Conservation (phyloP, 2,797 vertebrate genomes). For the Chloroceryle inda region DNA sequence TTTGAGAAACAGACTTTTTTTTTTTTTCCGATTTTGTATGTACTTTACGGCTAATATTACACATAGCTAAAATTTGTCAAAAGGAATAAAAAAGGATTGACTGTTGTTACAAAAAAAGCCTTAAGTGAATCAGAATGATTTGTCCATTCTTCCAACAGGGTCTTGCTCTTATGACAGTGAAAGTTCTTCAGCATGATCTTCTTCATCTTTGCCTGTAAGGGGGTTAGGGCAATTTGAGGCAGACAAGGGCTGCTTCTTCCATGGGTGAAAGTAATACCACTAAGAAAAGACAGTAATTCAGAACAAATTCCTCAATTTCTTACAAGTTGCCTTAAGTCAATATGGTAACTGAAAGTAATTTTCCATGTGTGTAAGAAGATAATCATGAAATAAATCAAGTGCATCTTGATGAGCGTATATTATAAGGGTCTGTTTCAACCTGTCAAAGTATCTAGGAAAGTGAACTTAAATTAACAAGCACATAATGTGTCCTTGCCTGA, state of each 20-base stretch:
- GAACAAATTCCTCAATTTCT: background rate
- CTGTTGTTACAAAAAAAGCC: background rate
- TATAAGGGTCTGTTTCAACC: background rate
- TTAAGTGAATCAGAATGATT: background rate
- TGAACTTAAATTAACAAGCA: background rate
- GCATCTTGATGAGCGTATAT: background rate
- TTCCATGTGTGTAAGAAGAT: background rate
- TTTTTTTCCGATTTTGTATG: background rate
- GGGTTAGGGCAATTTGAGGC: background rate
- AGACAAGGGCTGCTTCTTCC: background rate
- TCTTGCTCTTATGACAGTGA: background rate
- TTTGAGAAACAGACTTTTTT: background rate
- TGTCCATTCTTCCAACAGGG: background rate
- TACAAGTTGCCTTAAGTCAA: background rate
- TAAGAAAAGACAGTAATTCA: background rate
- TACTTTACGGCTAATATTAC: background rate
- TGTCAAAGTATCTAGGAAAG: background rate
- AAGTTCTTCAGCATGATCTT: background rate
- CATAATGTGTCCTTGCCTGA: background rate
- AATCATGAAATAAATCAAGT: background rate
- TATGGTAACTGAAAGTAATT: background rate
- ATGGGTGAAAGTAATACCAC: background rate
- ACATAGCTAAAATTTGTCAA: background rate
- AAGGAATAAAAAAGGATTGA: background rate
- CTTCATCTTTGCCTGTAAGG: background rate